These are phyloP conservation scores for Centruroides sculpturatus DNA, from an alignment of 1,140 invertebrate species.

Conservation along the genomic window DNA sequence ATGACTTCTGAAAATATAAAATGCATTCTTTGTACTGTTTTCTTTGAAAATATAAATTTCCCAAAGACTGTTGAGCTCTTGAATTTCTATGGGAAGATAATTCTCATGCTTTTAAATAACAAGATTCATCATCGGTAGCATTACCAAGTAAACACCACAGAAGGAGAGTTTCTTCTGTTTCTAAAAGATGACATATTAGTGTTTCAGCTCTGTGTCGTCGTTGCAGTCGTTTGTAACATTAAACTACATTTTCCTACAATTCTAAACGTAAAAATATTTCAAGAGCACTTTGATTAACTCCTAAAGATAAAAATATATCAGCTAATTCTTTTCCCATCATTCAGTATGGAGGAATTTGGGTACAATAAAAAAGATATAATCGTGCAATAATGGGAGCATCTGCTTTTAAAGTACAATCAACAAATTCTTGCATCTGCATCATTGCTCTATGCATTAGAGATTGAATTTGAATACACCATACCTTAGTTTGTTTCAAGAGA, in stretches of 20 bases:
- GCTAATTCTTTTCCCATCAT: conserved; percentile 57
- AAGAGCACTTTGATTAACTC: conserved; percentile 67
- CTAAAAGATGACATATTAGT: conserved; percentile 47
- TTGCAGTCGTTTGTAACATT: conserved; percentile 53
- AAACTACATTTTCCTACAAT: conserved; percentile 85
- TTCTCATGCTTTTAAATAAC: conserved; percentile 81
- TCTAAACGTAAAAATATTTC: conserved; percentile 65
- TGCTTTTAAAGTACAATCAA: conserved; percentile 38
- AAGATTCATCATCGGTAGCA: conserved; percentile 45
- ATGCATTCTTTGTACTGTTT: conserved; percentile 59
- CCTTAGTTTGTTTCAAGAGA: conserved; percentile 26
- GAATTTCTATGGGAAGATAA: conserved; percentile 64
- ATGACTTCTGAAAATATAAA: conserved; percentile 58
- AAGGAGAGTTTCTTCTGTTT: conserved; percentile 58
- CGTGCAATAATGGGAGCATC: conserved; percentile 32
- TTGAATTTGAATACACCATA: conserved; percentile 49
- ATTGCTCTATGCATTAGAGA: conserved; percentile 59
- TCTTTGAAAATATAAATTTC: conserved; percentile 54
- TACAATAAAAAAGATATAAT: conserved; percentile 34
- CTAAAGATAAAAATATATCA: conserved; percentile 59
- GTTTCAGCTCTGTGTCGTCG: conserved; percentile 52
- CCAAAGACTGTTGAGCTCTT: conserved; percentile 65
- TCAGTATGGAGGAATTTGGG: conserved; percentile 51
- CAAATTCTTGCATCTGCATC: conserved; percentile 61
- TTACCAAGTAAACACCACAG: conserved; percentile 82